phyloP scores from a whole-genome alignment of 23 tunicate genomes.

The Aplidium turbinatum region DNA sequence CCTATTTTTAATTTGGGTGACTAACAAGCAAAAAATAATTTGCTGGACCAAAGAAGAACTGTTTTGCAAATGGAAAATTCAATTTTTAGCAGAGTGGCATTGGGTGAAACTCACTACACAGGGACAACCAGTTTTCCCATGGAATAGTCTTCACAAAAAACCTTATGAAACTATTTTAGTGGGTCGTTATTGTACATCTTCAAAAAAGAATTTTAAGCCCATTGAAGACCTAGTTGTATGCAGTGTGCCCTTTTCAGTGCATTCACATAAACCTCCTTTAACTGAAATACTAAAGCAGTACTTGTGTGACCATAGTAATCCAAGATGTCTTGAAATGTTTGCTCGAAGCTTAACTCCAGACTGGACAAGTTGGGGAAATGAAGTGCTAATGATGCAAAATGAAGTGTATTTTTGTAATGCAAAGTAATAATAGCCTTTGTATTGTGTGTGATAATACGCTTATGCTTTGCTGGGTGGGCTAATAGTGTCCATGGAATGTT shows the following conservation, averaged over 20 bases:
- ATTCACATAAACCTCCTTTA: slow-evolving; percentile 91
- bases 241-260: slow-evolving; percentile 73
- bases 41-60: slow-evolving; percentile 55
- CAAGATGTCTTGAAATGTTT: slow-evolving; percentile 78
- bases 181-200: slow-evolving; percentile 48
- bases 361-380: slow-evolving; percentile 96
- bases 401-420: slow-evolving; percentile 28
- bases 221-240: slow-evolving; percentile 37
- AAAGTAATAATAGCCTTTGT: no score
- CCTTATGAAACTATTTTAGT: slow-evolving; percentile 79
- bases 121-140: slow-evolving; percentile 64
- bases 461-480: no score
- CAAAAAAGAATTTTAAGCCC: not conserved
- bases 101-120: slow-evolving; percentile 75
- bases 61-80: slow-evolving; percentile 53
- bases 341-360: slow-evolving; percentile 48
- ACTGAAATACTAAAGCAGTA: slow-evolving; percentile 16
- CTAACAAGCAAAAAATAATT: slow-evolving; percentile 68
- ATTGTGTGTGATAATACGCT: no score
- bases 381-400: slow-evolving; percentile 78
- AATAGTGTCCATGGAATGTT: no score
- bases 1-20: slow-evolving; percentile 73
- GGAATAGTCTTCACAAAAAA: slow-evolving; percentile 77
- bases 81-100: slow-evolving; percentile 56
- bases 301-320: not conserved